Evolutionary conservation across 2,888 invertebrate genomes (phyloP), one percentile per base, ranked within the genome.

Genomic region (Actias luna): DNA sequence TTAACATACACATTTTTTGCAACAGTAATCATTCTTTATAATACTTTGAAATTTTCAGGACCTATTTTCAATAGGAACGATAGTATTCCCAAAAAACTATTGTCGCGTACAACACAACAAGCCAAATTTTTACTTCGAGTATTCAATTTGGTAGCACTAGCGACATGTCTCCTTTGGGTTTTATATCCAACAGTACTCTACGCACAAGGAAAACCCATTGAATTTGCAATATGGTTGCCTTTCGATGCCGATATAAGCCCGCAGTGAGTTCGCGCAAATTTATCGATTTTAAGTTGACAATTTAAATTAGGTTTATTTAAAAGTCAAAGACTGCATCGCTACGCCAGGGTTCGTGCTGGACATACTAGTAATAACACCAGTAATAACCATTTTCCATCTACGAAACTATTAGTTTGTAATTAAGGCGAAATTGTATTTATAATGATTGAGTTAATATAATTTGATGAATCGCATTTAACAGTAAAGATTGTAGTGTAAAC

Each of bases 201-300:
- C 65, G 65, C 76, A 35, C 78, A 79, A 65, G 76, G 80, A 50
- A 80, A 79, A 64, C 61, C 66, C 18, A 71, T 82, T 55, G 83
- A 84, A 65, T 83, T 87, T 67, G 69, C 80, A 64, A 80, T 87
- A 68, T 87, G 86, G 87, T 65, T 87, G 63, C 87, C 87, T 29
- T 85, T 84, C 69, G 78, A 85, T 67, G 68, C 71, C 16, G 76
- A 79, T 70, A 63, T 64, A 52, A 73, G 77, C 65, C 77, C 78
- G 22, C 70, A 78, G 87, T 87, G 75, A 82, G 82, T 82, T 63
- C 67, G 31, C 27, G 55, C 52, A 61, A 61, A 55, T 57, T 55
- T 39, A 57, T 55, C 39, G 29, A 55, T 61, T 57, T 25, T 5
- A 12, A 25, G 25, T 22, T 22, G 22, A 25, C 22, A 50, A 18